phyloP scores from a whole-genome alignment of 1,140 invertebrate species.

The Drosophila biarmipes region DNA sequence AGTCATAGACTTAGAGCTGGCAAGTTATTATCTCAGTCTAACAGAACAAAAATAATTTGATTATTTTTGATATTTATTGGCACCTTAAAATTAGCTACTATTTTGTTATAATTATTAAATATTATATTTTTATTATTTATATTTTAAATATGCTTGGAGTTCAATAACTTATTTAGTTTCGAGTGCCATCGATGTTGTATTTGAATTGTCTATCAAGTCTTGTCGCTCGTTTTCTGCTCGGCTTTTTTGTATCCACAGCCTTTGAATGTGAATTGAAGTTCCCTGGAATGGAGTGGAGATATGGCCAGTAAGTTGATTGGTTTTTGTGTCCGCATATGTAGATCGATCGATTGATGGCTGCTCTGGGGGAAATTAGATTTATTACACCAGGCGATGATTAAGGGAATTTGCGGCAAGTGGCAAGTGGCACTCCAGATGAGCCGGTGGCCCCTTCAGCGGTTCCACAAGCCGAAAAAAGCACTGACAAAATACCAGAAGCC shows the following conservation, averaged over 20 bases:
- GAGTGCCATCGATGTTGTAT: neutral
- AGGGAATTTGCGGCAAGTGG: slow-evolving; percentile 57
- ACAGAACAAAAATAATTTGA: too few relatives aligned
- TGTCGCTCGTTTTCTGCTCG: neutral
- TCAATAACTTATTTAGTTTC: neutral
- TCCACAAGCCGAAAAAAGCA: slow-evolving; percentile 4
- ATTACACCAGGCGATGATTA: slow-evolving; percentile 62
- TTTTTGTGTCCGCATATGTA: slow-evolving; percentile 26
- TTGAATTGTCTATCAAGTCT: neutral
- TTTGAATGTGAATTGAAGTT: slow-evolving; percentile 7
- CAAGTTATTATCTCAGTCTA: too few relatives aligned
- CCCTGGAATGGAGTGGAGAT: slow-evolving; percentile 9
- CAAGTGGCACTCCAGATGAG: slow-evolving; percentile 47
- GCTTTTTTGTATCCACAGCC: neutral
- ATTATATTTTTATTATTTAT: neutral
- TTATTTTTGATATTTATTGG: too few relatives aligned
- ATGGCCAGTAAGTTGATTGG: slow-evolving; percentile 24
- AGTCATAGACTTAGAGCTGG: neutral
- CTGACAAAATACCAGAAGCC: neutral
- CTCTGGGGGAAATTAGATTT: slow-evolving; percentile 66
- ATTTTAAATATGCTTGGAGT: neutral
- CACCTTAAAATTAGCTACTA: too few relatives aligned
- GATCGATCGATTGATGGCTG: slow-evolving; percentile 39
- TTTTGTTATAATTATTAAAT: neutral
- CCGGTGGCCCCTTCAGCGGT: slow-evolving; percentile 6